Base-by-base conservation (phyloP, 2,797 vertebrate species). In the Carcharodon carcharias region DNA sequence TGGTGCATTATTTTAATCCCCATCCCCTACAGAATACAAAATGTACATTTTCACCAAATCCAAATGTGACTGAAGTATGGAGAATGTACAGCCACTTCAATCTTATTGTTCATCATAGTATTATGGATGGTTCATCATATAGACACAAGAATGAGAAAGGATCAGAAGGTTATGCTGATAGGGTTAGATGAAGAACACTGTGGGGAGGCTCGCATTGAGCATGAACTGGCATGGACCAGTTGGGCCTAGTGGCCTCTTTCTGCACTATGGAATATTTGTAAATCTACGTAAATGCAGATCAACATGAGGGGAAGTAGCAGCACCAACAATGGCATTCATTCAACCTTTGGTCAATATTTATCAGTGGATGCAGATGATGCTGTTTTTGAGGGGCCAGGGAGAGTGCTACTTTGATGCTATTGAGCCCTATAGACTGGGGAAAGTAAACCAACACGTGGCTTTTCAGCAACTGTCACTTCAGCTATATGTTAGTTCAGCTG, bases 401-500 rank as follows among this genome's bases (percentile, higher is more conserved):
- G 35, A 63, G 31, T n/a, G 1, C 16, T 35, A 6, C 35, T 61
- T 92, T 63, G 56, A 63, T 63, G 58, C 35, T 35, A 63, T 35
- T 40, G 58, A 85, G 80, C 5, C 18, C 80, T 50, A 45, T 85
- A 50, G 80, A 63, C 12, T 21, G 89, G 23, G 35, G 1, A 40
- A 61, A 63, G 58, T 92, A 92, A 63, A 61, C 35, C 82, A n/a
- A 40, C 35, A 21, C 58, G 63, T 92, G 89, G 58, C 6, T 1
- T 92, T 92, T 18, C 89, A 63, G 35, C 61, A n/a, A 31, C 89
- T 92, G 89, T 65, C 61, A n/a, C 89, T 92, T 92, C 56, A 92
- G 58, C 58, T n/a, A 63, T 40, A 63, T 63, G 89, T 92, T 63
- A 92, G 35, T 58, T 92, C 61, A 85, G 82, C 82, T 85, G 40